These are phyloP conservation scores for Choristoneura fumiferana DNA, from an alignment of 1,140 invertebrate species.

Conservation along the genomic window DNA sequence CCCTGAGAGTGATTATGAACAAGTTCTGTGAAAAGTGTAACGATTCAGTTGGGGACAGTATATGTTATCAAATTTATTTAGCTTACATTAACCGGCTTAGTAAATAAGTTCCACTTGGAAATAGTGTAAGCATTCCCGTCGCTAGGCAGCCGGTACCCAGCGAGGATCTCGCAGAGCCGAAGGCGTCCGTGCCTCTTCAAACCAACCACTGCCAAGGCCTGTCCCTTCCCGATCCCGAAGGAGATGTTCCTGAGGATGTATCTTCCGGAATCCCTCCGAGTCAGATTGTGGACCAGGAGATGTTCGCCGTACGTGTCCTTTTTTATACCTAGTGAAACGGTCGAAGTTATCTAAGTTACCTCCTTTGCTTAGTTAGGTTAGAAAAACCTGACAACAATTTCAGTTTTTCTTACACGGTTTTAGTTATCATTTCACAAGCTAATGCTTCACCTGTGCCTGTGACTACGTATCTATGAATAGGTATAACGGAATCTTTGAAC, in stretches of 20 bases:
- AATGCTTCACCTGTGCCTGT: too few relatives aligned
- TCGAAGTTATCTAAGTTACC: too few relatives aligned
- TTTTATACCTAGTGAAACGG: constrained; percentile 24
- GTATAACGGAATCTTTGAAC: too few relatives aligned
- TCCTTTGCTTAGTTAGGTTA: too few relatives aligned
- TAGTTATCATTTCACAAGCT: too few relatives aligned
- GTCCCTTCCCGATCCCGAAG: constrained; percentile 45
- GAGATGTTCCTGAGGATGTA: constrained; percentile 38
- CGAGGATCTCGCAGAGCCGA: constrained; percentile 43
- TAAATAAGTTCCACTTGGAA: constrained; percentile 43
- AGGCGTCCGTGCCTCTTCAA: constrained; percentile 43
- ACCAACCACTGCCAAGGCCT: constrained; percentile 47
- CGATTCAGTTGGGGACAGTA: too few relatives aligned
- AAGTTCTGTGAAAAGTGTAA: too few relatives aligned
- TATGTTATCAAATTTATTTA: neutral
- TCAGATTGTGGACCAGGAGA: constrained; percentile 42
- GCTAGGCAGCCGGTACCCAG: constrained; percentile 42
- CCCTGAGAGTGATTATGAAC: too few relatives aligned
- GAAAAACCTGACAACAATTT: too few relatives aligned
- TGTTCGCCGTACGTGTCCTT: constrained; percentile 49
- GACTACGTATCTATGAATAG: too few relatives aligned
- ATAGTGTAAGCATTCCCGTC: constrained; percentile 42
- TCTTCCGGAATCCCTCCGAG: constrained; percentile 22
- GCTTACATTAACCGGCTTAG: constrained; percentile 42
- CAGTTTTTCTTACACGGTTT: too few relatives aligned